Base-by-base conservation (phyloP, 2,113 vertebrate genomes). In the Odontophorus gujanensis region DNA sequence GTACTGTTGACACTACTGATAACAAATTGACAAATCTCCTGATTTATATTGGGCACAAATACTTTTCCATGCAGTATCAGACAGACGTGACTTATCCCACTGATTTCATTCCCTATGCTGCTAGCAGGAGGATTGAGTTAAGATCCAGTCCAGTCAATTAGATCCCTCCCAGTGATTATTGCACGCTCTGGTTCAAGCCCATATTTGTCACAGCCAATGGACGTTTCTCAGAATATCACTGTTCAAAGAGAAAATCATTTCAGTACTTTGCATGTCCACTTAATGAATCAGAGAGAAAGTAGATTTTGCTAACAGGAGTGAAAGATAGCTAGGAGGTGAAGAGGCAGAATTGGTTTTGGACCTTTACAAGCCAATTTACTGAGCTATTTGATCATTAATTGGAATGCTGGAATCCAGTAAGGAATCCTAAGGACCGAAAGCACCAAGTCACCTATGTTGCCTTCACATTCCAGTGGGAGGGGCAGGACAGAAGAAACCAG, bases 281-380 rank as follows among this genome's bases (percentile, higher is more conserved):
- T 90, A 40, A 63, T 82, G 69, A 89, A 90, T 76, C 36, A 50
- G 48, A 78, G 57, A 71, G 45, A 51, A 90, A 81, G 36, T 12
- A 61, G 43, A 75, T 92, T 93, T 90, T 81, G 26, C 26, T 20
- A 92, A 77, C 40, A 69, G 48, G 43, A 61, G 30, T 47, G 80
- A 68, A 85, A 94, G 76, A 82, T 32, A 82, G 58, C 62, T 79
- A 92, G 51, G 51, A 92, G 51, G 51, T 92, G 13, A 90, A 57
- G 20, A 63, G 38, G 63, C 9, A 45, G 48, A 92, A 92, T 76
- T 81, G 68, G 87, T 95, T 91, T 85, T 45, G 26, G n/a, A 76
- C 25, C 26, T 57, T 76, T 61, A 69, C 73, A 87, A 73, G 48
- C 36, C 36, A 82, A 82, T 69, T 92, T 82, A 76, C 58, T 66